Evolutionary conservation across 2,113 vertebrate genomes (phyloP).

Genomic region (Triplophysa rosa): DNA sequence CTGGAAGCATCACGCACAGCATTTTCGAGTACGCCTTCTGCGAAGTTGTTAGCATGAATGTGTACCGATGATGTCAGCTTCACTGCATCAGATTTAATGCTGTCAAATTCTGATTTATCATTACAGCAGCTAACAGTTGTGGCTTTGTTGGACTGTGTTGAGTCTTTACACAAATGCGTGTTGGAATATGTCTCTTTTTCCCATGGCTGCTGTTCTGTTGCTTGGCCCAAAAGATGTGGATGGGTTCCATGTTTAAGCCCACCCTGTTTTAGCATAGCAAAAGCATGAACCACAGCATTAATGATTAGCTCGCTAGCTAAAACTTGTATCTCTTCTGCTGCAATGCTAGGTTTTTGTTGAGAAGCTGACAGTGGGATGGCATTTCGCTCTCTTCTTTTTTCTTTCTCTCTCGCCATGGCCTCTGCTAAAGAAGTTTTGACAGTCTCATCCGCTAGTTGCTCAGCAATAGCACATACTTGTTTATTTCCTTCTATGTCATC

Average conservation of each 20-base stretch:
- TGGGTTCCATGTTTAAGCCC: slow-evolving; percentile 24
- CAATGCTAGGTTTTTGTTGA: slow-evolving; percentile 9
- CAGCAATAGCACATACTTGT: slow-evolving; percentile 53
- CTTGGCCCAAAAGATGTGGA: background rate
- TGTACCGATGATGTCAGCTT: background rate
- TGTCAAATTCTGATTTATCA: background rate
- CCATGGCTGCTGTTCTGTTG: background rate
- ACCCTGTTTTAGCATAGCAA: slow-evolving; percentile 29
- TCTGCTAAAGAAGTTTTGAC: slow-evolving; percentile 60
- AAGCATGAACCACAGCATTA: slow-evolving; percentile 39
- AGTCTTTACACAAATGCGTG: background rate
- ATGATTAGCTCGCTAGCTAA: slow-evolving; percentile 50
- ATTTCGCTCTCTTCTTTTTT: background rate
- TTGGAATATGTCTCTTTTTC: background rate
- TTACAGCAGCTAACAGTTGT: background rate
- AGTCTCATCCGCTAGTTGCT: slow-evolving; percentile 58
- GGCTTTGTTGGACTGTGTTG: slow-evolving; percentile 1
- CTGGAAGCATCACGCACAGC: slow-evolving; percentile 36
- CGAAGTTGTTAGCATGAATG: slow-evolving; percentile 37
- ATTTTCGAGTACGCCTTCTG: slow-evolving; percentile 32
- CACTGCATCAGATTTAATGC: slow-evolving; percentile 1
- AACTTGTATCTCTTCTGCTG: slow-evolving; percentile 27
- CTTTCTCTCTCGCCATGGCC: slow-evolving; percentile 21
- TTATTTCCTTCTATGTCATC: slow-evolving; percentile 3
- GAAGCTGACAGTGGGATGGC: background rate